Evolutionary conservation across 2,113 vertebrate species (phyloP).

Genomic region (Caretta caretta): DNA sequence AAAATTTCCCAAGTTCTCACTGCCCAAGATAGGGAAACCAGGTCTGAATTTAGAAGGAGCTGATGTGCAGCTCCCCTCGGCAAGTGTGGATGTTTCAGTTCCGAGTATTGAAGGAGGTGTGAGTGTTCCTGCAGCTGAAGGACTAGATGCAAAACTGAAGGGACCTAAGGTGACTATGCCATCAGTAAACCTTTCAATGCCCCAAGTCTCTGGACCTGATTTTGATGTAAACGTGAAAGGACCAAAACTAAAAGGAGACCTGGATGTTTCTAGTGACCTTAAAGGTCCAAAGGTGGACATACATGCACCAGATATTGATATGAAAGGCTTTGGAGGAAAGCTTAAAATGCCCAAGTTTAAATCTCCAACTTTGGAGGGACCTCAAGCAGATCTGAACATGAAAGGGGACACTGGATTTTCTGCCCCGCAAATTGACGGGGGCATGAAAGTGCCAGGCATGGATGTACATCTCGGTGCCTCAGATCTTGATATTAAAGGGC

Average conservation of each 20-base stretch:
- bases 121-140: background rate
- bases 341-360: constrained; percentile 56
- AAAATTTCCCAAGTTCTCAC: constrained; percentile 69
- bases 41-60: constrained; percentile 52
- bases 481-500: background rate
- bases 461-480: background rate
- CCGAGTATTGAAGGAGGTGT: background rate
- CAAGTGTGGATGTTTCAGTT: background rate
- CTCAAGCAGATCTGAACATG: background rate
- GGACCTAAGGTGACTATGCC: constrained; percentile 64
- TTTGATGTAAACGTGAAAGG: constrained; percentile 76
- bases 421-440: background rate
- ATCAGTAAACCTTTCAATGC: constrained; percentile 45
- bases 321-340: constrained; percentile 53
- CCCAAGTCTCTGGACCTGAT: constrained; percentile 68
- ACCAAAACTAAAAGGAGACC: constrained; percentile 74
- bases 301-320: constrained; percentile 8
- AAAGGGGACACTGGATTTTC: constrained; percentile 17
- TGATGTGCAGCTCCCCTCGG: constrained; percentile 34
- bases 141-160: constrained; percentile 50
- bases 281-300: constrained; percentile 27
- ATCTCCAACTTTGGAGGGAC: background rate
- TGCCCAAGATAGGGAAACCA: constrained; percentile 54
- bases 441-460: background rate
- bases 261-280: background rate